Base-by-base conservation (phyloP, 2,888 invertebrate genomes). In the Philereme transversata region DNA sequence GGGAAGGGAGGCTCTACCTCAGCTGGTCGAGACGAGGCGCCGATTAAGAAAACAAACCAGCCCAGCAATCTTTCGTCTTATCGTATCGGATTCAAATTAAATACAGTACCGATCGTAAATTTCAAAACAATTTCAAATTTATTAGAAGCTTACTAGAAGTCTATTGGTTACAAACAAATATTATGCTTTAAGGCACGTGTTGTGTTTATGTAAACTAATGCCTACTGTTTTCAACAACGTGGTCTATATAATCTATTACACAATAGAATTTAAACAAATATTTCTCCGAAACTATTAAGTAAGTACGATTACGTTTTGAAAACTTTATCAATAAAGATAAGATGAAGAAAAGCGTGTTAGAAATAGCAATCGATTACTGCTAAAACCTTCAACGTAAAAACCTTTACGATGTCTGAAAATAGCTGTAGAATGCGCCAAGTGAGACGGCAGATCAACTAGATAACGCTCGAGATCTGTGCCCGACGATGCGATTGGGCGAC, bases 391-490 rank as follows among this genome's bases (percentile, higher is more conserved):
- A 68, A 65, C 58, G 64, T 66, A 51, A 44, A n/a, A 70, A 50
- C 67, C 58, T 65, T 63, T 64, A 67, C 72, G 75, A 75, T 75
- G 68, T 75, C 86, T 88, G 88, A 88, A 90, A 90, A 88, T 88
- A 89, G 81, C 72, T 46, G 69, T 75, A 67, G 76, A 77, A 77
- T 78, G 78, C 78, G 76, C 82, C 80, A 90, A 90, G 90, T 83
- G 91, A 91, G 90, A 92, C 86, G 82, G 90, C 84, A 89, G 91
- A 91, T 88, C 89, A 65, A 90, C 86, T 87, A 92, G 92, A 92
- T 90, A 91, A 92, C 84, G 91, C 79, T 86, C 92, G 92, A 88
- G 93, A 93, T 92, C 93, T 93, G 90, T 93, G 88, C 82, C 84
- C 84, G 79, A 73, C 74, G 73, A 68, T 67, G 81, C 70, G 79